Conservation (phyloP, 2,113 vertebrate genomes). For the Pantherophis guttatus region DNA sequence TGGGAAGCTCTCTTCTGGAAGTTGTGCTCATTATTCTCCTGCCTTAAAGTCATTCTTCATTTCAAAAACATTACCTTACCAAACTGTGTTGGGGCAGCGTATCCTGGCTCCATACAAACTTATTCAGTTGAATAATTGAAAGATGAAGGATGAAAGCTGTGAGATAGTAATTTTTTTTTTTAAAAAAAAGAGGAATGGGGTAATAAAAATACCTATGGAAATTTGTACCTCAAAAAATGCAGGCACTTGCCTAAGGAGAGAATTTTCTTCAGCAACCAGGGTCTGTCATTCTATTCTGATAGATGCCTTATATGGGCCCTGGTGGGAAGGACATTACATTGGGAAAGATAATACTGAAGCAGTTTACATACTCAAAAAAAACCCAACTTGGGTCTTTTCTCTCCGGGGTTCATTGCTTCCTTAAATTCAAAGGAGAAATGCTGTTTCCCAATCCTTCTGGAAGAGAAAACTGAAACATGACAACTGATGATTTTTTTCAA, state of each 20-base stretch:
- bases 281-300: not conserved
- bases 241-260: not conserved
- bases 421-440: not conserved
- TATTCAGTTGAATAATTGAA: not conserved
- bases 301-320: not conserved
- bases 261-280: not conserved
- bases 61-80: not conserved
- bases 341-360: not conserved
- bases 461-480: not conserved
- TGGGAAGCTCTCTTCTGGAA: not conserved
- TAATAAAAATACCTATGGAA: not conserved
- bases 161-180: not conserved
- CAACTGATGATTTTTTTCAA: too few species aligned
- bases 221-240: not conserved
- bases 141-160: not conserved
- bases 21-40: not conserved
- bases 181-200: not conserved
- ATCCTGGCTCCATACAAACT: not conserved
- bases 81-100: not conserved
- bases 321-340: not conserved
- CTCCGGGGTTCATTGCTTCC: not conserved
- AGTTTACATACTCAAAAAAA: not conserved
- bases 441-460: not conserved
- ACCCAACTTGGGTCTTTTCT: not conserved
- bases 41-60: not conserved